Conservation (phyloP, 2,888 invertebrate species). For the Microctonus hyperodae region DNA sequence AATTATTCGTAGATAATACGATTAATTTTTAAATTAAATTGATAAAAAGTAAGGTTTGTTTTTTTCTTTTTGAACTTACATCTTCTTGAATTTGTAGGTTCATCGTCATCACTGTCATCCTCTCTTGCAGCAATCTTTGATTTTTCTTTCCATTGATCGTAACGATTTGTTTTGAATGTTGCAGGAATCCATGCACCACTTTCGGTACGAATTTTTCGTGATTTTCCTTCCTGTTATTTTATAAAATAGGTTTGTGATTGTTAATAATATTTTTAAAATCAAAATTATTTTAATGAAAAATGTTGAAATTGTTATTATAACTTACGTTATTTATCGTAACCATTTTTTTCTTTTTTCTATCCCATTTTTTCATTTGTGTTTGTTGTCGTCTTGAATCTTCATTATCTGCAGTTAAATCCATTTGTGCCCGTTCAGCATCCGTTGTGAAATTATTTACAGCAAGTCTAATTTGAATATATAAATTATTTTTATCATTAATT, state of each 20-base stretch:
- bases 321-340: conserved; percentile 74
- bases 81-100: conserved; percentile 44
- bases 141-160: conserved; percentile 85
- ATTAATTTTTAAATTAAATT: conserved; percentile 16
- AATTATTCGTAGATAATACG: not conserved
- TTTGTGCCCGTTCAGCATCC: conserved; percentile 78
- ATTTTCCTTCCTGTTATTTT: conserved; percentile 64
- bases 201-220: conserved; percentile 90
- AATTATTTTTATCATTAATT: conserved; percentile 10
- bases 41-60: conserved; percentile 22
- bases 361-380: conserved; percentile 82
- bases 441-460: conserved; percentile 81
- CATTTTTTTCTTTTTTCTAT: conserved; percentile 95
- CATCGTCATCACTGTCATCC: conserved; percentile 64
- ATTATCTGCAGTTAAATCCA: conserved; percentile 87
- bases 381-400: conserved; percentile 70
- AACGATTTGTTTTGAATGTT: conserved; percentile 90
- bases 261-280: not conserved
- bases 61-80: conserved; percentile 43
- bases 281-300: not conserved
- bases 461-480: conserved; percentile 65
- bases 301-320: conserved; percentile 27
- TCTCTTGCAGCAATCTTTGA: conserved; percentile 67
- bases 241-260: not conserved
- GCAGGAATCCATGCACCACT: conserved; percentile 95